Conservation (phyloP, 2,888 invertebrate genomes). For the Busseola fusca region DNA sequence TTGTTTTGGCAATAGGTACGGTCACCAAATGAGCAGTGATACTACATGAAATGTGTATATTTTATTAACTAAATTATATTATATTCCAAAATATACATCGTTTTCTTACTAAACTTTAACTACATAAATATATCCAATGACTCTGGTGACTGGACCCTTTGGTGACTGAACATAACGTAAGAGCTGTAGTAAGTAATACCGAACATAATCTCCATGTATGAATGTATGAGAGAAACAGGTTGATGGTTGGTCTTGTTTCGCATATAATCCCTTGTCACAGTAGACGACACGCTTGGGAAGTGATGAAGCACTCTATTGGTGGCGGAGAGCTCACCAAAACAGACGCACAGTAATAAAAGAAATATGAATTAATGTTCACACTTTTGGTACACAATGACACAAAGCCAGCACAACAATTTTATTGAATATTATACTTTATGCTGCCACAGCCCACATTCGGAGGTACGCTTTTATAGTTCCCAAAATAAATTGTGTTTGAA, state of each 20-base stretch:
- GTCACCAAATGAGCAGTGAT: too few relatives aligned
- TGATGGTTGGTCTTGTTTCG: conserved; percentile 3
- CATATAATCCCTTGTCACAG: conserved; percentile 37
- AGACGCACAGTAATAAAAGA: conserved; percentile 26
- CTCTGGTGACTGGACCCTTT: too few relatives aligned
- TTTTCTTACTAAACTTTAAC: too few relatives aligned
- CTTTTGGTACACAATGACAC: conserved; percentile 10
- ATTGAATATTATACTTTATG: conserved; percentile 16
- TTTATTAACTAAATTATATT: too few relatives aligned
- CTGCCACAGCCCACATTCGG: conserved; percentile 6
- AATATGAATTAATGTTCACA: conserved; percentile 38
- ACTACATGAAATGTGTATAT: too few relatives aligned
- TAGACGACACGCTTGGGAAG: conserved; percentile 50
- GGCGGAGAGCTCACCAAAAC: conserved; percentile 13
- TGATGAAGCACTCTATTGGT: conserved; percentile 32
- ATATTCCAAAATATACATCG: too few relatives aligned
- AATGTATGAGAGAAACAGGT: not conserved
- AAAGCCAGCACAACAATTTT: conserved; percentile 23
- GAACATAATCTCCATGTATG: not conserved
- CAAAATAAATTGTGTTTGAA: not conserved
- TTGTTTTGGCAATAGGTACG: not conserved
- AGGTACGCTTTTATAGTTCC: conserved; percentile 12
- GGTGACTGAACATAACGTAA: too few relatives aligned
- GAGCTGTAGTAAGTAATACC: not conserved
- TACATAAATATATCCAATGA: too few relatives aligned